Evolutionary conservation across 2,113 vertebrate species (phyloP).

Genomic region (Phyllopteryx taeniolatus): DNA sequence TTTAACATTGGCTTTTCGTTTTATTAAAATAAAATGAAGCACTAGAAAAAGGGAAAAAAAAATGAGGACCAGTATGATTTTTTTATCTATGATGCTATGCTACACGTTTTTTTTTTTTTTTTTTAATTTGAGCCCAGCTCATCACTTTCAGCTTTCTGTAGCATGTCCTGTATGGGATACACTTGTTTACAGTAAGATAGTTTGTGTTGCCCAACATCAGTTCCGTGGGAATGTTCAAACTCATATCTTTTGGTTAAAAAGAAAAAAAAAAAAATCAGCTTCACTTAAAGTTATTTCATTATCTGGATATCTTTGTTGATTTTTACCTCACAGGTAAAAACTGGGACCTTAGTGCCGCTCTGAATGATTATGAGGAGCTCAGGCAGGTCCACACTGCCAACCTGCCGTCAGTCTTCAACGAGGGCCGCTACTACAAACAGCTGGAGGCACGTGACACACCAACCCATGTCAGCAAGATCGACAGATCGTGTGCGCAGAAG

Average conservation of each 20-base stretch:
- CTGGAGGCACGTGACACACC: slow-evolving; percentile 74
- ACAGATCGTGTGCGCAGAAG: slow-evolving; percentile 76
- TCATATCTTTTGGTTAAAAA: neutral
- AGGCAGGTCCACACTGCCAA: slow-evolving; percentile 92
- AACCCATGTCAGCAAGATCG: slow-evolving; percentile 76
- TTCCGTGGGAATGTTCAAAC: neutral
- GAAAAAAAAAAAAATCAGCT: neutral
- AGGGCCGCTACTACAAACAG: slow-evolving; percentile 84
- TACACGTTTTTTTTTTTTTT: neutral
- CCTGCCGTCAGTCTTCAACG: slow-evolving; percentile 91
- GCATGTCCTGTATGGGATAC: neutral
- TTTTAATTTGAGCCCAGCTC: neutral
- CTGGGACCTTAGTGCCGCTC: slow-evolving; percentile 94
- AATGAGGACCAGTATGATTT: neutral
- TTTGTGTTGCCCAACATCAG: slow-evolving; percentile 6
- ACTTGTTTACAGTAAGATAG: slow-evolving; percentile 25
- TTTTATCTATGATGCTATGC: neutral
- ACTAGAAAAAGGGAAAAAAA: neutral
- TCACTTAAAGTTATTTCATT: neutral
- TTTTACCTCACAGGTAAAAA: slow-evolving; percentile 84
- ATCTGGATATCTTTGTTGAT: neutral
- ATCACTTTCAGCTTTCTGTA: neutral
- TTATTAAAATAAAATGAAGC: neutral
- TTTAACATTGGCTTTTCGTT: neutral
- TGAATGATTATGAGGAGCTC: slow-evolving; percentile 95